phyloP scores from a whole-genome alignment of 1,140 invertebrate genomes.

The Tetragnatha versicolor region DNA sequence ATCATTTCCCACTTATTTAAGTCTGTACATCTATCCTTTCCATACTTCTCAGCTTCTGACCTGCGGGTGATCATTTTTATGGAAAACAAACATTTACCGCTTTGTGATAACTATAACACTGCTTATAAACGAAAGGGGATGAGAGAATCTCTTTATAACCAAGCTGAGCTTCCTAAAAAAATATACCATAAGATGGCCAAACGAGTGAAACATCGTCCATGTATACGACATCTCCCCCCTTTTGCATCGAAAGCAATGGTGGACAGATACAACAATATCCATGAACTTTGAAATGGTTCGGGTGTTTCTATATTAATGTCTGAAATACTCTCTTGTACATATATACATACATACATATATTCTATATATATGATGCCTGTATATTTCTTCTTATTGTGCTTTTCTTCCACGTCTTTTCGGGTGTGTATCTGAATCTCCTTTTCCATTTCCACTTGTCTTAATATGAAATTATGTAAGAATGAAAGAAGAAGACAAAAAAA shows the following conservation, averaged over 20 bases:
- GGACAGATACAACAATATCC: neutral
- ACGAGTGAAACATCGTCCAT: neutral
- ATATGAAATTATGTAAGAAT: constrained; percentile 41
- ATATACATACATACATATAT: constrained; percentile 33
- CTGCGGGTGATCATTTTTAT: neutral
- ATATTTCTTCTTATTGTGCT: constrained; percentile 53
- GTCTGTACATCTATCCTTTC: too few relatives aligned
- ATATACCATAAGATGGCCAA: constrained; percentile 7
- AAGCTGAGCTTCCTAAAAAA: constrained; percentile 44
- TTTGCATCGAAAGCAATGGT: constrained; percentile 27
- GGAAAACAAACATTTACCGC: neutral
- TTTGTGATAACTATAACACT: constrained; percentile 40
- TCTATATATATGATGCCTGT: constrained; percentile 53
- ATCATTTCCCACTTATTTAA: too few relatives aligned
- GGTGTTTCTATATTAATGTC: constrained; percentile 44
- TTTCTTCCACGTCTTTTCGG: constrained; percentile 42
- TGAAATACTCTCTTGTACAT: constrained; percentile 47
- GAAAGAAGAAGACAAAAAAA: constrained; percentile 35
- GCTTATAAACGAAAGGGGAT: too few relatives aligned
- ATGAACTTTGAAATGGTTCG: constrained; percentile 13
- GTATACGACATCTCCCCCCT: constrained; percentile 12
- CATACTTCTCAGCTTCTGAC: neutral
- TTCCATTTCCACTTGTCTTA: constrained; percentile 53
- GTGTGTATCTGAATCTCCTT: constrained; percentile 47
- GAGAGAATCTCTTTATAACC: constrained; percentile 13